Percentiles rank a stretch among this genome's conserved stretches.
These are phyloP conservation scores for Vidua chalybeata DNA, from an alignment of 2,113 vertebrate species.

Conservation along the genomic window DNA sequence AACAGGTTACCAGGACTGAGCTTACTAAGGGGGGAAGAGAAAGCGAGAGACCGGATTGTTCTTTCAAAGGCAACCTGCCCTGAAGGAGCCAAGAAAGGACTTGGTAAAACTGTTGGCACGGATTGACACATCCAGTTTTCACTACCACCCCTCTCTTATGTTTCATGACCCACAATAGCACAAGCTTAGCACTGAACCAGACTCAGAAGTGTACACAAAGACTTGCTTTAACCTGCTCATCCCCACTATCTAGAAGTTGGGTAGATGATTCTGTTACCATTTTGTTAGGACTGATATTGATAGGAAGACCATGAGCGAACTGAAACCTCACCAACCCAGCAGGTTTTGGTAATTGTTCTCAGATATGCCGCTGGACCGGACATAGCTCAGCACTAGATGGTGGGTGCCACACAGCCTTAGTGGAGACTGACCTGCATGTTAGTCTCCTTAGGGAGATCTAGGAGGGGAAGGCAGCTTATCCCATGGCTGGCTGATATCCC, in stretches of 20 bases:
- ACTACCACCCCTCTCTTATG: background rate
- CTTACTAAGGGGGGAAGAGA: background rate
- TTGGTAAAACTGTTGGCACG: background rate
- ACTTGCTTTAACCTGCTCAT: background rate
- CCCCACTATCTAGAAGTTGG: background rate
- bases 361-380: accelerated
- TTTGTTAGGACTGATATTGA: background rate
- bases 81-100: background rate
- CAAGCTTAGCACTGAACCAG: background rate
- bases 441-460: background rate
- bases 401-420: background rate
- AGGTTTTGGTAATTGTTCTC: background rate
- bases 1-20: background rate
- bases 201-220: accelerated
- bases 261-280: background rate
- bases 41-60: background rate
- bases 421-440: background rate
- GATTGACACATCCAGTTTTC: background rate
- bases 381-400: accelerated
- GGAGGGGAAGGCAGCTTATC: background rate
- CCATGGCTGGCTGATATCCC: background rate
- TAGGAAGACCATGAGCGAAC: background rate
- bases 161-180: background rate
- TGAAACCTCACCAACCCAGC: background rate
- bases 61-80: background rate